Conservation (phyloP, 2,888 invertebrate species). For the Adineta ricciae region DNA sequence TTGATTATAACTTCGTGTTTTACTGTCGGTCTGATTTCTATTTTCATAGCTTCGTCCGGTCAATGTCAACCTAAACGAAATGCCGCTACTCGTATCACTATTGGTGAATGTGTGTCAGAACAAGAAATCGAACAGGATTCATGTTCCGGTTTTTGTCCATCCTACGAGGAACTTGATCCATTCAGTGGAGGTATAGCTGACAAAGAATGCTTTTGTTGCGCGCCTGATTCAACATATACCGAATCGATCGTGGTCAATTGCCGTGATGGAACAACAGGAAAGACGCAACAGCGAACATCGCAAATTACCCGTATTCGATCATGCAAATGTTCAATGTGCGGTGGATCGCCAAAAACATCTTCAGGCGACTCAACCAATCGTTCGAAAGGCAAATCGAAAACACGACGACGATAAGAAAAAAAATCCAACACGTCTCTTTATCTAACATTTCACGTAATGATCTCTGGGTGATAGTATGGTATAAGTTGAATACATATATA, state of each 20-base stretch:
- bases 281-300: background rate
- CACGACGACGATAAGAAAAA: background rate
- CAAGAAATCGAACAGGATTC: slow-evolving; percentile 1
- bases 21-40: too few relatives aligned
- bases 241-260: background rate
- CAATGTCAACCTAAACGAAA: background rate
- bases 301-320: background rate
- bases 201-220: background rate
- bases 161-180: background rate
- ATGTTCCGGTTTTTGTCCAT: background rate
- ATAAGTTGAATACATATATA: background rate
- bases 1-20: background rate
- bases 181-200: background rate
- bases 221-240: background rate
- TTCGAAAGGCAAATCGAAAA: background rate
- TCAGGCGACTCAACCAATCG: background rate
- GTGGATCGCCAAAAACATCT: background rate
- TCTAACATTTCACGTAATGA: background rate
- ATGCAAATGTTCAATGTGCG: background rate
- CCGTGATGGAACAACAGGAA: background rate
- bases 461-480: background rate
- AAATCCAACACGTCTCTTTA: background rate
- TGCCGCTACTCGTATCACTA: background rate
- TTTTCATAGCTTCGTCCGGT: background rate
- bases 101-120: background rate